A percentile compares a stretch with the other conserved stretches of the same genome.
phyloP scores from a whole-genome alignment of 2,888 invertebrate genomes.

The Epinotia demarniana region DNA sequence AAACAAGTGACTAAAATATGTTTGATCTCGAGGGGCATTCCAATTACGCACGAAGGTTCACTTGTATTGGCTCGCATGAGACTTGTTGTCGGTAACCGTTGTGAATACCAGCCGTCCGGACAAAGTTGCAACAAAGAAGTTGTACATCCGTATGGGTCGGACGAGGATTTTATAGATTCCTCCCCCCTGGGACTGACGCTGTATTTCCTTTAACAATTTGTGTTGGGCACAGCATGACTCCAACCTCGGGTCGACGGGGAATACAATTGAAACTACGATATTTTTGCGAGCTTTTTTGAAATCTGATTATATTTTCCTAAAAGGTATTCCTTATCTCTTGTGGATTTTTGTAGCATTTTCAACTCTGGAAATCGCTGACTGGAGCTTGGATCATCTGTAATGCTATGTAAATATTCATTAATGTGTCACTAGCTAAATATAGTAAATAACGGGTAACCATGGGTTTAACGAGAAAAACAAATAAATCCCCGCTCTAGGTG shows the following conservation, averaged over 20 bases:
- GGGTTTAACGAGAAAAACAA: too few species aligned
- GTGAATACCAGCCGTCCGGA: not conserved
- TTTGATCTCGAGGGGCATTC: not conserved
- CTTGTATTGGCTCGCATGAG: not conserved
- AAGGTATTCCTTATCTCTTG: not conserved
- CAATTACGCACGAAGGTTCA: not conserved
- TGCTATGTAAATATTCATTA: not conserved
- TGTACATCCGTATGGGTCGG: conserved; percentile 56
- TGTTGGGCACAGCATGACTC: conserved; percentile 45
- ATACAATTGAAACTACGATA: conserved; percentile 33
- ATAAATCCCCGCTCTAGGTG: too few species aligned
- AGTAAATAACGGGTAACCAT: too few species aligned
- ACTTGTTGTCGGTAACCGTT: not conserved
- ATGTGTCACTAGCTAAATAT: not conserved
- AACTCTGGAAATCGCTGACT: not conserved
- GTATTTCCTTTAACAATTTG: conserved; percentile 55
- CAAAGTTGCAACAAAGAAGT: conserved; percentile 55
- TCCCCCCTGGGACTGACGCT: conserved; percentile 54
- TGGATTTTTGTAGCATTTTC: not conserved
- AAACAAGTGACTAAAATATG: too few species aligned
- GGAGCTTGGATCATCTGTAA: not conserved
- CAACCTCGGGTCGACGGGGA: conserved; percentile 22
- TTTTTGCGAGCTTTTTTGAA: conserved; percentile 18
- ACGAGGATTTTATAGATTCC: conserved; percentile 64
- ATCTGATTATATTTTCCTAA: conserved; percentile 14